Percentiles rank a stretch among this genome's conserved stretches.
phyloP scores from a whole-genome alignment of 1,140 invertebrate genomes.

The Popillia japonica region DNA sequence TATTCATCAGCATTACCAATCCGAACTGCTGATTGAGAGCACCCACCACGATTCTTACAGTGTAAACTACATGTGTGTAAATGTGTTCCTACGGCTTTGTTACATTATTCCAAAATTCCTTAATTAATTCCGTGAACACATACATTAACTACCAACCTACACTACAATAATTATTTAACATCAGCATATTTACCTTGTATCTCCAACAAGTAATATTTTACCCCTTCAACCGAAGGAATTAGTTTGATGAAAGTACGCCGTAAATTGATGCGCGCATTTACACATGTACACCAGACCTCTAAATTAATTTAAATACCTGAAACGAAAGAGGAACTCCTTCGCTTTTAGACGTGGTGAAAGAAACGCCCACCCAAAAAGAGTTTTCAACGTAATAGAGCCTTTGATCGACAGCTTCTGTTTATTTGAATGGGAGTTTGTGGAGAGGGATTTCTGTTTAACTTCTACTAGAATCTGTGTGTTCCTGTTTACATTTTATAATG shows the following conservation, averaged over 20 bases:
- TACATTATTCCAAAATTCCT: too few species aligned
- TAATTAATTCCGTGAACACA: too few species aligned
- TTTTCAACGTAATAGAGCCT: slow-evolving; percentile 13
- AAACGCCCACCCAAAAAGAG: slow-evolving; percentile 30
- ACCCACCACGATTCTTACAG: too few species aligned
- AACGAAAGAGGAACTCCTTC: slow-evolving; percentile 24
- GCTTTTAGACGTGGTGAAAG: neutral
- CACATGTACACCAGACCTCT: neutral
- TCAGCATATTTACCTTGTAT: neutral
- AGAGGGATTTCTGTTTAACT: slow-evolving; percentile 18
- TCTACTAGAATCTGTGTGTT: slow-evolving; percentile 11
- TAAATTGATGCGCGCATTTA: slow-evolving; percentile 17
- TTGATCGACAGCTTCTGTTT: slow-evolving; percentile 33
- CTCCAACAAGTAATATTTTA: neutral
- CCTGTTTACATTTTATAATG: slow-evolving; percentile 22
- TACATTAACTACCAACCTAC: too few species aligned
- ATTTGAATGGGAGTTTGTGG: slow-evolving; percentile 27
- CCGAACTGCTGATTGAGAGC: too few species aligned
- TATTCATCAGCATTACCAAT: too few species aligned
- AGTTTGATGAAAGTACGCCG: neutral
- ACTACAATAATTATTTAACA: neutral
- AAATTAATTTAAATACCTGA: slow-evolving; percentile 18
- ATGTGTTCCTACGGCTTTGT: too few species aligned
- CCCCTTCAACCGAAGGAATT: neutral
- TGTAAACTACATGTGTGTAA: too few species aligned